phyloP scores from a whole-genome alignment of 2,888 invertebrate genomes.

The Agrypnus murinus region DNA sequence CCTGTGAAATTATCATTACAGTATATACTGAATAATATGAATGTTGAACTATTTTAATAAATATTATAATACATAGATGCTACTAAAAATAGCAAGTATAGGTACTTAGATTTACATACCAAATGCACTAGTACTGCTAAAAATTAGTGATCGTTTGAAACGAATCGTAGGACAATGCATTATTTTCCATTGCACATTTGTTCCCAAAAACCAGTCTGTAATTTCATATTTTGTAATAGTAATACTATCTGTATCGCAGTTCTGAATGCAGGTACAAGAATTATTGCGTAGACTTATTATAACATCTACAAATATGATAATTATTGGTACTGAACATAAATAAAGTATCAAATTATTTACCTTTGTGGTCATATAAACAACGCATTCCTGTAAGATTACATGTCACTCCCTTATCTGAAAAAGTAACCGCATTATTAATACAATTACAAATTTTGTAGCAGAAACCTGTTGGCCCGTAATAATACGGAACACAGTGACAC shows the following conservation, averaged over 20 bases:
- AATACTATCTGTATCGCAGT: slow-evolving; percentile 60
- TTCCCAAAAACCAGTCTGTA: slow-evolving; percentile 59
- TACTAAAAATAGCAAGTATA: too few species aligned
- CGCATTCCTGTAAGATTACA: slow-evolving; percentile 66
- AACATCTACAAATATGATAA: slow-evolving; percentile 13
- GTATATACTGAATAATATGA: too few species aligned
- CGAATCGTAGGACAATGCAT: slow-evolving; percentile 62
- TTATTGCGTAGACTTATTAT: neutral
- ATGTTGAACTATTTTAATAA: too few species aligned
- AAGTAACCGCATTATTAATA: too few species aligned
- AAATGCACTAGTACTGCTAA: slow-evolving; percentile 68
- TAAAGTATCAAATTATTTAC: neutral
- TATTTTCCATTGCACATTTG: slow-evolving; percentile 61
- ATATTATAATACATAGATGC: too few species aligned
- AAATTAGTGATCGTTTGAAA: slow-evolving; percentile 65
- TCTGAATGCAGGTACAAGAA: slow-evolving; percentile 61
- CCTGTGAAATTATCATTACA: too few species aligned
- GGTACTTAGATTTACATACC: too few species aligned
- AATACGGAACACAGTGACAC: slow-evolving; percentile 68
- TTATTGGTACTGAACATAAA: neutral
- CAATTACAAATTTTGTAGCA: too few species aligned
- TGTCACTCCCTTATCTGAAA: slow-evolving; percentile 60
- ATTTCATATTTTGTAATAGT: slow-evolving; percentile 46
- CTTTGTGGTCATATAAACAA: slow-evolving; percentile 63
- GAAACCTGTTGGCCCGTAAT: slow-evolving; percentile 63